phyloP scores from a whole-genome alignment of 2,888 invertebrate species.

The Chirona hameri region DNA sequence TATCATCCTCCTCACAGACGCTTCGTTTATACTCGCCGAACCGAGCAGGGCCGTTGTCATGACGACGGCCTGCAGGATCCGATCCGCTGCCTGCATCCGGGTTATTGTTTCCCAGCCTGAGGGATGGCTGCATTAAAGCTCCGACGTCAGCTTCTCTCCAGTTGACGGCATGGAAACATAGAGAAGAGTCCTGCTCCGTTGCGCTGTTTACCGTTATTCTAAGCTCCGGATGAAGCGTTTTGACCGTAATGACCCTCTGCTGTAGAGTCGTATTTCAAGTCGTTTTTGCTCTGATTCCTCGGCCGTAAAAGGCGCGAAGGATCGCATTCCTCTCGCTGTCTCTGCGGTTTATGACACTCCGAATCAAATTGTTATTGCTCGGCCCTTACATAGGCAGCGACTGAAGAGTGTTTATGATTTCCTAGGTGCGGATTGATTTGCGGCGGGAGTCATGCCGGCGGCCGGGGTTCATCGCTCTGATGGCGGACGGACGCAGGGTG shows the following conservation, averaged over 20 bases:
- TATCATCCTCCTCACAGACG: too few relatives aligned
- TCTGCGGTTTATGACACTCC: conserved; percentile 10
- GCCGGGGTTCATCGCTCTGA: conserved; percentile 1
- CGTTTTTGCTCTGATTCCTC: conserved; percentile 25
- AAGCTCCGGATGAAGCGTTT: not conserved
- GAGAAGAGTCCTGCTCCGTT: not conserved
- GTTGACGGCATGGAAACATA: not conserved
- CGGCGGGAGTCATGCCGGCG: not conserved
- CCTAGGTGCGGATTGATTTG: conserved; percentile 25
- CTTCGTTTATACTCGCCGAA: too few relatives aligned
- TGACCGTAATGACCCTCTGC: not conserved
- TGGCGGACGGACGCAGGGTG: too few relatives aligned
- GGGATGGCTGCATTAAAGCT: not conserved
- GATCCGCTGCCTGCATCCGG: not conserved
- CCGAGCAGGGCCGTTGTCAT: not conserved
- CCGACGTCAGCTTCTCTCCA: not conserved
- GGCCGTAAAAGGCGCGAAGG: not conserved
- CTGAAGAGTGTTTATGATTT: conserved; percentile 9
- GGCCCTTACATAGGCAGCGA: conserved; percentile 7
- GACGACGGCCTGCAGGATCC: not conserved
- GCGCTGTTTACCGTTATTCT: not conserved
- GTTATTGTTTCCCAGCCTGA: not conserved
- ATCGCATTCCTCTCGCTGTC: conserved; percentile 23
- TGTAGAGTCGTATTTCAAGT: not conserved
- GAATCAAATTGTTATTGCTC: conserved; percentile 26